phyloP scores from a whole-genome alignment of 2,888 invertebrate species.

The Apoda limacodes region DNA sequence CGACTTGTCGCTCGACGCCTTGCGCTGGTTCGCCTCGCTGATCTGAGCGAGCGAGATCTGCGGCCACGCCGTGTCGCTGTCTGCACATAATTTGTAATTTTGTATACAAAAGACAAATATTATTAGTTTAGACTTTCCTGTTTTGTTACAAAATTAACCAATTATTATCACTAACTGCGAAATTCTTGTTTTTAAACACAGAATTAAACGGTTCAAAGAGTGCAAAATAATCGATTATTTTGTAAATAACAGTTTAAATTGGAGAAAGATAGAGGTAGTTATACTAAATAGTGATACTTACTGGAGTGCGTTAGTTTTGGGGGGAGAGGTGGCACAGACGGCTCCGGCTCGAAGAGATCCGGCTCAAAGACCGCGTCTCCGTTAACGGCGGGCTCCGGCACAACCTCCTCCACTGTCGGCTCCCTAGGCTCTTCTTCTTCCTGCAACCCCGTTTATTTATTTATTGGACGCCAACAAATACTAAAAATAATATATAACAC shows the following conservation, averaged over 20 bases:
- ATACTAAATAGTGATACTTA: too few relatives aligned
- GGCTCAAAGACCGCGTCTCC: constrained; percentile 14
- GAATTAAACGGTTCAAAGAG: background rate
- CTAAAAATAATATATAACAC: too few relatives aligned
- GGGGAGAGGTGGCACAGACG: constrained; percentile 19
- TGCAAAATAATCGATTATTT: background rate
- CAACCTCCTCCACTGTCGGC: constrained; percentile 2
- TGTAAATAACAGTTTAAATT: background rate
- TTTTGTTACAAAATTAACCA: too few relatives aligned
- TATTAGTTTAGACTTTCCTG: too few relatives aligned
- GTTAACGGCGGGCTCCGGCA: constrained; percentile 4
- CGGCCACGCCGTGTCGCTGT: constrained; percentile 53
- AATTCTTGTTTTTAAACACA: too few relatives aligned
- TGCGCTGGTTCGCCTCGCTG: constrained; percentile 52
- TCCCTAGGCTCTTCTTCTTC: constrained; percentile 10
- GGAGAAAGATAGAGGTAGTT: background rate
- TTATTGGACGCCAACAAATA: too few relatives aligned
- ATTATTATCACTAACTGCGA: too few relatives aligned
- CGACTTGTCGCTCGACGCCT: constrained; percentile 49
- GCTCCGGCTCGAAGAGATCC: too few relatives aligned
- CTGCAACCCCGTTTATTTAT: too few relatives aligned
- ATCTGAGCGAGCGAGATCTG: constrained; percentile 57
- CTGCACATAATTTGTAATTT: constrained; percentile 24
- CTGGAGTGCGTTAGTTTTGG: constrained; percentile 22
- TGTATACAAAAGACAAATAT: background rate